Evolutionary conservation across 2,888 invertebrate genomes (phyloP).

Genomic region (Acronicta alni): DNA sequence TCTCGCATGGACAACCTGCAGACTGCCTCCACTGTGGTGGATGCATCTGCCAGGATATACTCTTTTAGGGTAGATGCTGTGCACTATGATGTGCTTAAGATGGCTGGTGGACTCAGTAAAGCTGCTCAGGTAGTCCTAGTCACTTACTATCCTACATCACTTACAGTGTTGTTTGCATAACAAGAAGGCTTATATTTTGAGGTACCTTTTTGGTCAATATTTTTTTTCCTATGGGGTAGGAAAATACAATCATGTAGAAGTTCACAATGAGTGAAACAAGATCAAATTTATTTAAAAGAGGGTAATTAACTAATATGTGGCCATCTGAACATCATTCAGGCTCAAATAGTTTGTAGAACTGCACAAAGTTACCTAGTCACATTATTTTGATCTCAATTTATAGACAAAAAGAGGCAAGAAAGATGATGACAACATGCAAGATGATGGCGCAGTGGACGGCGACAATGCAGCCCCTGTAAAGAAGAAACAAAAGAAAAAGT

Average conservation of each 20-base stretch:
- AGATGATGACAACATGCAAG: slow-evolving; percentile 77
- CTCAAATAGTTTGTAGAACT: too few species aligned
- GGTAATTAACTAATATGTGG: too few species aligned
- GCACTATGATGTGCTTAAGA: slow-evolving; percentile 94
- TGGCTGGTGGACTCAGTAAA: slow-evolving; percentile 91
- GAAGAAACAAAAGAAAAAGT: slow-evolving; percentile 79
- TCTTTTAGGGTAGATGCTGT: slow-evolving; percentile 96
- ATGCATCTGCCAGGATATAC: slow-evolving; percentile 96
- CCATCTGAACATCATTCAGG: too few species aligned
- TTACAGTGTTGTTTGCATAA: background rate
- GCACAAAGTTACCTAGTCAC: too few species aligned
- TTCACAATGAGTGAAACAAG: too few species aligned
- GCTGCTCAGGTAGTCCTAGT: slow-evolving; percentile 84
- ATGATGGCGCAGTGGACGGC: slow-evolving; percentile 73
- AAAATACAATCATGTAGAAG: too few species aligned
- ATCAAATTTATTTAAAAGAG: too few species aligned
- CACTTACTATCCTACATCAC: background rate
- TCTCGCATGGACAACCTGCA: slow-evolving; percentile 92
- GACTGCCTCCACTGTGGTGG: slow-evolving; percentile 95
- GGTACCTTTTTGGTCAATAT: too few species aligned
- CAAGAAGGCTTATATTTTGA: too few species aligned
- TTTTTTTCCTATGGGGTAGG: too few species aligned
- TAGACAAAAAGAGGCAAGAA: slow-evolving; percentile 85
- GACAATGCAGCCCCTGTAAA: slow-evolving; percentile 67
- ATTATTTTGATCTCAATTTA: background rate